phyloP scores from a whole-genome alignment of 2,888 invertebrate genomes.

The Trichogramma evanescens region DNA sequence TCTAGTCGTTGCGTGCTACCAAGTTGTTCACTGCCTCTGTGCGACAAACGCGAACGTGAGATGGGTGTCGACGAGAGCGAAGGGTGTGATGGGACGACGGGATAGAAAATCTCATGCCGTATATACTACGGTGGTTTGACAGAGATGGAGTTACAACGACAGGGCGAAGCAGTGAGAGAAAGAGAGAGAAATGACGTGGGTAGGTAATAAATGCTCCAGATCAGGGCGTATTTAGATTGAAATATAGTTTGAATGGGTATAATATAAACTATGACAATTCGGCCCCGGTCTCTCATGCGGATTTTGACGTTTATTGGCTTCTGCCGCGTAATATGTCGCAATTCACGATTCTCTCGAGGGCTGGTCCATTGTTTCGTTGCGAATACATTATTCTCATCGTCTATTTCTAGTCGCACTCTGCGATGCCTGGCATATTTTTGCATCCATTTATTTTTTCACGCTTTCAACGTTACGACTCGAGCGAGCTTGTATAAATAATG shows the following conservation, averaged over 20 bases:
- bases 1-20: too few species aligned
- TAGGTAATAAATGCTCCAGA: not conserved
- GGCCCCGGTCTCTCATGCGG: not conserved
- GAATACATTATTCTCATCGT: not conserved
- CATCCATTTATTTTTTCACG: not conserved
- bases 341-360: too few species aligned
- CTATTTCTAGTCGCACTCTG: not conserved
- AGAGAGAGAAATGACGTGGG: not conserved
- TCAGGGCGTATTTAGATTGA: slow-evolving; percentile 4
- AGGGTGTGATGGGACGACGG: too few species aligned
- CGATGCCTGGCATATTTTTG: not conserved
- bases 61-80: too few species aligned
- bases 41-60: too few species aligned
- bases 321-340: too few species aligned
- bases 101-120: too few species aligned
- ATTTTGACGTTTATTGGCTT: slow-evolving; percentile 12
- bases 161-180: not conserved
- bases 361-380: not conserved
- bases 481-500: too few species aligned
- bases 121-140: not conserved
- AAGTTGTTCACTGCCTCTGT: too few species aligned
- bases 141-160: not conserved
- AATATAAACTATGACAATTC: not conserved
- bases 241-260: slow-evolving; percentile 5
- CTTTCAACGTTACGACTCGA: not conserved